phyloP scores from a whole-genome alignment of 2,888 invertebrate genomes.

The Andrena marginata region DNA sequence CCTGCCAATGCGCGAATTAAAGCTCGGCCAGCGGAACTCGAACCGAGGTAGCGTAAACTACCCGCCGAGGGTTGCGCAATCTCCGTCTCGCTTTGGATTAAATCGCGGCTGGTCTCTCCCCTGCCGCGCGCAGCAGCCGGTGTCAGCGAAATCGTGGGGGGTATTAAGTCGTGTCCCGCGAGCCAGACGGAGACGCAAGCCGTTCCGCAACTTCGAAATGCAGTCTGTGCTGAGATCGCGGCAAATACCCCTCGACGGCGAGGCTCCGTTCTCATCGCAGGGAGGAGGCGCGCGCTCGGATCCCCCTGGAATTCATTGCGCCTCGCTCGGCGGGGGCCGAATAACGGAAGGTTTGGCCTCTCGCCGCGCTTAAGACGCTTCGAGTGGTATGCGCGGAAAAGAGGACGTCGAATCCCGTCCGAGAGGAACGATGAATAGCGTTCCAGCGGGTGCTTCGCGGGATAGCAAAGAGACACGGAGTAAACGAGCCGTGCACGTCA shows the following conservation, averaged over 20 bases:
- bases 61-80: constrained; percentile 9
- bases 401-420: neutral
- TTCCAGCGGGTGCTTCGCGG: constrained; percentile 2
- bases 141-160: constrained; percentile 56
- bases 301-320: constrained; percentile 34
- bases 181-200: constrained; percentile 22
- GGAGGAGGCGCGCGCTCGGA: neutral
- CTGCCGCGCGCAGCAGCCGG: constrained; percentile 35
- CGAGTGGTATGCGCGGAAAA: constrained; percentile 7
- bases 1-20: constrained; percentile 66
- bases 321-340: constrained; percentile 13
- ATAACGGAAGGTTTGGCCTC: constrained; percentile 18
- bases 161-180: constrained; percentile 27
- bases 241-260: constrained; percentile 24
- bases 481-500: constrained; percentile 11
- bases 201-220: constrained; percentile 15
- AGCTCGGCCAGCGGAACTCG: constrained; percentile 50
- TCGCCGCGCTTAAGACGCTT: neutral
- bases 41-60: constrained; percentile 46
- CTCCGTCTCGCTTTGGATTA: constrained; percentile 38
- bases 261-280: no score
- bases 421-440: constrained; percentile 19
- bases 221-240: neutral
- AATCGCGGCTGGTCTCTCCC: constrained; percentile 53
- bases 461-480: no score